phyloP scores from a whole-genome alignment of 2,113 vertebrate species.

The Recurvirostra avosetta region DNA sequence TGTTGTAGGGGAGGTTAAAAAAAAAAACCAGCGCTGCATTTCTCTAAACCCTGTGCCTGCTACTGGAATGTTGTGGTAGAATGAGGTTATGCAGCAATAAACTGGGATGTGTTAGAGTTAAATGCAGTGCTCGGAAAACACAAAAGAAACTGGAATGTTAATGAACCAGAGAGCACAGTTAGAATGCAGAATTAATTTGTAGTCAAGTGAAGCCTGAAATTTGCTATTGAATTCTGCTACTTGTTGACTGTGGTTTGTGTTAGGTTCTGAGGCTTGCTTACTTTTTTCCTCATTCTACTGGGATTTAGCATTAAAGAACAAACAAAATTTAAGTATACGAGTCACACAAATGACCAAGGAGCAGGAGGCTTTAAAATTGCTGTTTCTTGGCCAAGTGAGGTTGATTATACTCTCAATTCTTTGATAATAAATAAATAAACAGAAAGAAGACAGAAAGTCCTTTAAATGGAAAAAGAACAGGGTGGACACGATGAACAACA shows the following conservation, averaged over 20 bases:
- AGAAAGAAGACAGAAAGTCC: background rate
- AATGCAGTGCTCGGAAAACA: slow-evolving; percentile 21
- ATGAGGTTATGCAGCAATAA: slow-evolving; percentile 11
- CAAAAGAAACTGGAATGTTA: slow-evolving; percentile 57
- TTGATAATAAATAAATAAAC: background rate
- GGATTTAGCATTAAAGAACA: background rate
- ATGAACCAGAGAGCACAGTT: slow-evolving; percentile 46
- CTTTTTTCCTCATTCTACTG: background rate
- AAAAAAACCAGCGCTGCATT: background rate
- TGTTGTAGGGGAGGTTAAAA: background rate
- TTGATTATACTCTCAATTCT: background rate
- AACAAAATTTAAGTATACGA: background rate
- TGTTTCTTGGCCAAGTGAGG: background rate
- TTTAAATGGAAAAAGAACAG: background rate
- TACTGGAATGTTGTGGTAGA: background rate
- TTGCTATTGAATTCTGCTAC: slow-evolving; percentile 20
- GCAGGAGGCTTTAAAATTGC: background rate
- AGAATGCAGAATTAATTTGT: slow-evolving; percentile 61
- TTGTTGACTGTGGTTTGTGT: slow-evolving; percentile 7
- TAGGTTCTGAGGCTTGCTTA: background rate
- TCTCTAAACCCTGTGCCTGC: background rate
- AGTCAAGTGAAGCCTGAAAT: slow-evolving; percentile 56
- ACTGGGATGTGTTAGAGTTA: slow-evolving; percentile 22
- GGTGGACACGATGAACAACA: background rate
- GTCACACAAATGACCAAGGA: background rate